Evolutionary conservation across 2,888 invertebrate species (phyloP), one percentile per base, ranked within the genome.

Genomic region (Hydroisotoma schaefferi): DNA sequence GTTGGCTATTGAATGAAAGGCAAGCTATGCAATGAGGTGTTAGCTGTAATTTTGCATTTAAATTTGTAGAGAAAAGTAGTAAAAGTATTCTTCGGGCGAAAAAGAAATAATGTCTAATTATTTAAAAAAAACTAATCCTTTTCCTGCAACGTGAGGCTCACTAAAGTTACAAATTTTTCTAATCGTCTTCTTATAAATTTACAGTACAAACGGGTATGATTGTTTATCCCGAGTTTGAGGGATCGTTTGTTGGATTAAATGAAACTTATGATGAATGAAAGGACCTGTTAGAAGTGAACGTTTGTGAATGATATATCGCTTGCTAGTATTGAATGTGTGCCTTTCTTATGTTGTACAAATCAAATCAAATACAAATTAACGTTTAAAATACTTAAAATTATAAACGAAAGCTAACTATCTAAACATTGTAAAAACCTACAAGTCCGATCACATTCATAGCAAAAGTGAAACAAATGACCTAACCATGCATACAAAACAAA

Each of bases 131-230:
- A 18, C 5, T 4, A 40, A 63, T 59, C 59, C 57, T 57, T 61
- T 68, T 68, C 65, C 63, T 68, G 68, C 68, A 68, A 68, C 68
- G 62, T 60, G 68, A 68, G 68, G 68, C 68, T 68, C 68, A 68
- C 63, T 57, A 66, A 49, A 64, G 68, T 68, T 68, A 68, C 68
- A 68, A 68, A 68, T 64, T 60, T 61, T 54, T 48, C 53, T 44
- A 52, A 59, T n/a, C n/a, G n/a, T n/a, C n/a, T n/a, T n/a, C n/a
- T n/a, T n/a, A n/a, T n/a, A 53, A 46, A 23, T 20, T 25, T 46
- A 25, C 15, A 18, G 23, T 3, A 43, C 6, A 43, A 18, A n/a
- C 8, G 10, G 18, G 22, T 46, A 46, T 46, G 23, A 23, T 25
- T 22, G 46, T 3, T 46, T 6, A 23, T 8, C 12, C 20, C 25